These are phyloP conservation scores for Daboia siamensis DNA, from an alignment of 2,113 vertebrate genomes.

Conservation along the genomic window DNA sequence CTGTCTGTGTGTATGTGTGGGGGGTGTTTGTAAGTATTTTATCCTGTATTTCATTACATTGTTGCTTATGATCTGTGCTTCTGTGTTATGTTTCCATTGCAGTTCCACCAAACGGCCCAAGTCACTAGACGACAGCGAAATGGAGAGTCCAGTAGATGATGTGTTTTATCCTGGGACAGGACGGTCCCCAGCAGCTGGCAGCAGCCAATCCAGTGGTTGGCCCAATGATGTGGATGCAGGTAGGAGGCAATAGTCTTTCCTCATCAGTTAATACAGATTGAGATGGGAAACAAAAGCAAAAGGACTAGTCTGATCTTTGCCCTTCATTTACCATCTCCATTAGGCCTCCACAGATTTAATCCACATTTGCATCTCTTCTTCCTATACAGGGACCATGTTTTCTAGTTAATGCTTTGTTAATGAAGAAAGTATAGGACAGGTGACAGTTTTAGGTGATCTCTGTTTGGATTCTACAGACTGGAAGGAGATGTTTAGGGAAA, in stretches of 20 bases:
- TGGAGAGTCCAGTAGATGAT: slow-evolving; percentile 95
- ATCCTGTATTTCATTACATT: too few relatives aligned
- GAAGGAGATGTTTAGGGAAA: background rate
- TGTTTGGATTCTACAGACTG: background rate
- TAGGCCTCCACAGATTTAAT: background rate
- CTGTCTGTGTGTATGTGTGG: background rate
- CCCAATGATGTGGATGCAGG: slow-evolving; percentile 92
- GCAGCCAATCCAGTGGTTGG: slow-evolving; percentile 90
- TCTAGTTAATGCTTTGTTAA: background rate
- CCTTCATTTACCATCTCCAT: background rate
- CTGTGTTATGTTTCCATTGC: slow-evolving; percentile 29
- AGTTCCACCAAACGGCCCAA: slow-evolving; percentile 93
- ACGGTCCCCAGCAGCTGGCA: slow-evolving; percentile 87
- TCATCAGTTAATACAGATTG: background rate
- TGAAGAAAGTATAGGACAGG: background rate
- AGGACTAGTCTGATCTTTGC: background rate
- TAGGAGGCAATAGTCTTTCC: slow-evolving; percentile 52
- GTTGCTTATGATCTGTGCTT: background rate
- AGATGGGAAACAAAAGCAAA: background rate
- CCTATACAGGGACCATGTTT: background rate
- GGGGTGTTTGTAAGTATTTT: too few relatives aligned
- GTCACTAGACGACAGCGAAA: slow-evolving; percentile 93
- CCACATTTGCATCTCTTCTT: background rate
- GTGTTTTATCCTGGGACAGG: slow-evolving; percentile 87
- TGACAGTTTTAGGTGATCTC: background rate